These are phyloP conservation scores for Azorinus chamasolen DNA, from an alignment of 2,888 invertebrate genomes.

Conservation along the genomic window DNA sequence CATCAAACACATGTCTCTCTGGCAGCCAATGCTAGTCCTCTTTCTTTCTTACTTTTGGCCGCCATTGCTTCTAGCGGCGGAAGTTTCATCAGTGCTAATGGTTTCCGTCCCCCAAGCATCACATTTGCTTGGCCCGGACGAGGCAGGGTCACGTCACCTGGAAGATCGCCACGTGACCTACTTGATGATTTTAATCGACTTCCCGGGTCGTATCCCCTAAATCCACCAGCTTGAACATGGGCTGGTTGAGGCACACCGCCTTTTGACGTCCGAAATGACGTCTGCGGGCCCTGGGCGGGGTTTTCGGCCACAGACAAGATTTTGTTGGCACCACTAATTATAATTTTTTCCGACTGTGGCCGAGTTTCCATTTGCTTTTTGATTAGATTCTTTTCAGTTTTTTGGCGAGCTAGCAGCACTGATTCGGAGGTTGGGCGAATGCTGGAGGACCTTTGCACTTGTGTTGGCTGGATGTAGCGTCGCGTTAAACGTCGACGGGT, in stretches of 20 bases:
- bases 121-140: conserved; percentile 48
- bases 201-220: conserved; percentile 54
- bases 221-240: conserved; percentile 54
- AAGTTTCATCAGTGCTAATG: conserved; percentile 69
- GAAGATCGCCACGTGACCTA: conserved; percentile 38
- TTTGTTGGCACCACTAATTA: conserved; percentile 44
- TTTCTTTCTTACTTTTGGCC: conserved; percentile 59
- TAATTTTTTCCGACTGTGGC: conserved; percentile 65
- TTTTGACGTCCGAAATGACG: conserved; percentile 48
- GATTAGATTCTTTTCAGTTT: conserved; percentile 61
- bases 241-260: conserved; percentile 50
- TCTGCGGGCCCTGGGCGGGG: conserved; percentile 61
- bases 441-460: conserved; percentile 26
- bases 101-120: conserved; percentile 44
- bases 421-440: conserved; percentile 63
- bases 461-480: conserved; percentile 57
- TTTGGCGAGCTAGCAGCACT: conserved; percentile 64
- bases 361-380: conserved; percentile 58
- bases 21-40: conserved; percentile 56
- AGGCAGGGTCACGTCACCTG: conserved; percentile 54
- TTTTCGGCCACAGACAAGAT: conserved; percentile 51
- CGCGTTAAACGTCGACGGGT: conserved; percentile 55
- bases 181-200: conserved; percentile 40
- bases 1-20: conserved; percentile 63
- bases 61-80: conserved; percentile 66